These are phyloP conservation scores for Drosophila fuyamai DNA, from an alignment of 1,140 invertebrate genomes.

Conservation along the genomic window DNA sequence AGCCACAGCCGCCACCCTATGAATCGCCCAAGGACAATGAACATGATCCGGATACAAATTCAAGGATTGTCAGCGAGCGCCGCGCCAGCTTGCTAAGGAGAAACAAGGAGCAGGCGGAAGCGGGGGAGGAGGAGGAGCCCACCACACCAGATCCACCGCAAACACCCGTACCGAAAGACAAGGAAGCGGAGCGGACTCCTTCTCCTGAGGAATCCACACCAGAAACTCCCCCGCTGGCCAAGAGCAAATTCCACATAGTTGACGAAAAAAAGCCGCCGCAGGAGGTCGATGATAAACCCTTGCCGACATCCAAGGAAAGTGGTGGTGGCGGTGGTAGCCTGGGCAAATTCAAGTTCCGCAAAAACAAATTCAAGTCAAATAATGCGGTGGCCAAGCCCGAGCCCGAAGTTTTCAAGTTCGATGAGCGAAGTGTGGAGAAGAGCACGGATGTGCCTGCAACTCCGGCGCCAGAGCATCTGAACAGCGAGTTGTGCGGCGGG, in stretches of 20 bases:
- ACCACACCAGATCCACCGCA: constrained; percentile 19
- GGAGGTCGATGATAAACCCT: constrained; percentile 37
- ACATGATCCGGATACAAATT: constrained; percentile 79
- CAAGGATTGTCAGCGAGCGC: constrained; percentile 76
- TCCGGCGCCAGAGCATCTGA: constrained; percentile 30
- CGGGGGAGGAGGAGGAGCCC: constrained; percentile 23
- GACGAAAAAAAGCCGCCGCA: constrained; percentile 66
- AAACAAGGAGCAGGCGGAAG: not conserved
- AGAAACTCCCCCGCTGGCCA: constrained; percentile 34
- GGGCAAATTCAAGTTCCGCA: constrained; percentile 77
- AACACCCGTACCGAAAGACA: constrained; percentile 16
- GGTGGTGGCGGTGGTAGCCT: constrained; percentile 38
- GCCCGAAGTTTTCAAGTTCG: constrained; percentile 80
- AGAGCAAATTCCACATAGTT: constrained; percentile 68
- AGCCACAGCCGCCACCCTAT: constrained; percentile 33
- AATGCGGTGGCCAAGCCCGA: constrained; percentile 47
- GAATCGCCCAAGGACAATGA: constrained; percentile 60
- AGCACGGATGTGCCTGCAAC: constrained; percentile 35
- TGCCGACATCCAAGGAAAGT: constrained; percentile 13
- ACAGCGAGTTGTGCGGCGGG: constrained; percentile 23
- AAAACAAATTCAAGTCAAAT: constrained; percentile 56
- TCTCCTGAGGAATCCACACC: constrained; percentile 11
- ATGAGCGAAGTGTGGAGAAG: constrained; percentile 62
- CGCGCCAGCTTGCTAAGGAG: constrained; percentile 70
- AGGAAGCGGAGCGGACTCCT: constrained; percentile 1